These are phyloP conservation scores for Periparus ater DNA, from an alignment of 2,797 vertebrate genomes.

Conservation along the genomic window DNA sequence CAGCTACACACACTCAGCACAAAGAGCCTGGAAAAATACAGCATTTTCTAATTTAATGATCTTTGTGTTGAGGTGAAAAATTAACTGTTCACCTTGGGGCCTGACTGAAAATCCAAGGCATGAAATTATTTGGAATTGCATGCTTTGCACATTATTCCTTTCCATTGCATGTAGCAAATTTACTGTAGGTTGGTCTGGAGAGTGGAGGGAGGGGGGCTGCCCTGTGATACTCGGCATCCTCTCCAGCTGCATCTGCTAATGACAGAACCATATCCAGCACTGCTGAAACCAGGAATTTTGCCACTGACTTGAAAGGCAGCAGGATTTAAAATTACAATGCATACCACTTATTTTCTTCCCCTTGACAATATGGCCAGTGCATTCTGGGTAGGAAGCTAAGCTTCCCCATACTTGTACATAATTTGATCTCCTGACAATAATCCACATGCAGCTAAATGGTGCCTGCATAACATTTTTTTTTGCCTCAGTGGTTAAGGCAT, in stretches of 20 bases:
- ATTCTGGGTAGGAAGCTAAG: constrained; percentile 33
- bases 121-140: constrained; percentile 38
- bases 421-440: constrained; percentile 60
- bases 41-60: constrained; percentile 35
- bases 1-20: not conserved
- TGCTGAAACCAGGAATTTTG: constrained; percentile 46
- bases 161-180: not conserved
- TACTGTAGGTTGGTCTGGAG: not conserved
- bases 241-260: constrained; percentile 37
- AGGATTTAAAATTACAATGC: constrained; percentile 53
- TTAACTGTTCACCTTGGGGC: constrained; percentile 18
- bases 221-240: not conserved
- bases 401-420: constrained; percentile 28
- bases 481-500: constrained; percentile 28
- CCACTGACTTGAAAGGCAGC: constrained; percentile 34
- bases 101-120: constrained; percentile 28
- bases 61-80: constrained; percentile 27
- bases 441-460: not conserved
- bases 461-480: constrained; percentile 41
- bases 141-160: not conserved
- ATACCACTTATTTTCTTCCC: constrained; percentile 20
- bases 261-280: not conserved
- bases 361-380: constrained; percentile 11
- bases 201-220: not conserved
- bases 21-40: constrained; percentile 4